Evolutionary conservation across 2,888 invertebrate species (phyloP), one percentile per base, ranked within the genome.

Genomic region (Athalia cordata): DNA sequence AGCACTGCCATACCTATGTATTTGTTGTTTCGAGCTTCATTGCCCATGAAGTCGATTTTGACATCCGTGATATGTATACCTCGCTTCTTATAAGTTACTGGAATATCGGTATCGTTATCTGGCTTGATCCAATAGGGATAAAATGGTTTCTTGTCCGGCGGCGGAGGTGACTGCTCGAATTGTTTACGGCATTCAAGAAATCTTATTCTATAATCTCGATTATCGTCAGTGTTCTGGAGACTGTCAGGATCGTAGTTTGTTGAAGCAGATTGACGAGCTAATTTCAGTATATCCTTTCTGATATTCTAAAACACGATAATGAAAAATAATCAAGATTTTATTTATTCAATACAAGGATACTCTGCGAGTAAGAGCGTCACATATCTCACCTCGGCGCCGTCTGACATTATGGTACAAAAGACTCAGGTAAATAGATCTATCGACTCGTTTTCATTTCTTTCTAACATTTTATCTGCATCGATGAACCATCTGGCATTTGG

Each of bases 71-170:
- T 67, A 15, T 57, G 4, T 13, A 55, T 29, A 8, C 77, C 77
- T 67, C 15, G 50, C 6, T 59, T 55, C 57, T 66, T 77, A 29
- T 77, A 77, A 9, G 59, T 49, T 13, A 77, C 52, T 15, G 77
- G 13, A n/a, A 77, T 8, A 29, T 65, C 45, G 7, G 65, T 55
- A 7, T 45, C n/a, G 9, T 45, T 3, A 9, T 77, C 45, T 15
- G 77, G 29, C 8, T 77, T 77, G 4, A 77, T 59, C 77, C 77
- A 77, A 57, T 77, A 43, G 8, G 77, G 66, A 43, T 67, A 47
- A 43, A 77, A 77, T 47, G 77, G 67, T 45, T 77, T 77, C 15
- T 52, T 7, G 29, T 61, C 43, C n/a, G n/a, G 6, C 9, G 3
- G 9, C 29, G 59, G 8, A 3, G n/a, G 8, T 45, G 67, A 57